Evolutionary conservation across 2,797 vertebrate genomes (phyloP).

Genomic region (Eutrigla gurnardus): DNA sequence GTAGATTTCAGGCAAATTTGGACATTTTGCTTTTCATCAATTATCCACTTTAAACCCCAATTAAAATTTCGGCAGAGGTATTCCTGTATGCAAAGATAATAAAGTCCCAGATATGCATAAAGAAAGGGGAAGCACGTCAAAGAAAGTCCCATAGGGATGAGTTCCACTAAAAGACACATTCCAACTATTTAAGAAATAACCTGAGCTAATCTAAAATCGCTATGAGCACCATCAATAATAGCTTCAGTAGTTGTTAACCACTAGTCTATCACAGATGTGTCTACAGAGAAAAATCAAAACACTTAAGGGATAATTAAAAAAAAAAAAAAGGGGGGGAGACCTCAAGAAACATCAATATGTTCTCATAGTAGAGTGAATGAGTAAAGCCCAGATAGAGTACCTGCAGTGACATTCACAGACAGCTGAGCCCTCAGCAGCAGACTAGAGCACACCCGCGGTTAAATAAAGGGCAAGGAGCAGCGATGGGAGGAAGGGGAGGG

Average conservation of each 20-base stretch:
- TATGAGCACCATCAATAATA: constrained; percentile 6
- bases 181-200: constrained; percentile 8
- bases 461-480: constrained; percentile 58
- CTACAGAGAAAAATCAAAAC: constrained; percentile 11
- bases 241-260: neutral
- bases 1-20: neutral
- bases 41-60: constrained; percentile 4
- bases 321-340: constrained; percentile 19
- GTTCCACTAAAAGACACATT: constrained; percentile 17
- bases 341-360: constrained; percentile 27
- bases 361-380: constrained; percentile 52
- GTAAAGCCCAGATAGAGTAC: constrained; percentile 59
- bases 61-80: constrained; percentile 47
- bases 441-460: constrained; percentile 76
- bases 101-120: constrained; percentile 16
- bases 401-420: constrained; percentile 77
- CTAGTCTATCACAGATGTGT: constrained; percentile 8
- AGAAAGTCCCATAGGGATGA: constrained; percentile 18
- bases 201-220: constrained; percentile 4
- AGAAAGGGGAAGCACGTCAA: constrained; percentile 18
- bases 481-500: constrained; percentile 41
- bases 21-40: neutral
- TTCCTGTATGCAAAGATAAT: constrained; percentile 47
- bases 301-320: neutral
- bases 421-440: constrained; percentile 74